Conservation (phyloP, 1,140 invertebrate species). For the Drosophila teissieri region DNA sequence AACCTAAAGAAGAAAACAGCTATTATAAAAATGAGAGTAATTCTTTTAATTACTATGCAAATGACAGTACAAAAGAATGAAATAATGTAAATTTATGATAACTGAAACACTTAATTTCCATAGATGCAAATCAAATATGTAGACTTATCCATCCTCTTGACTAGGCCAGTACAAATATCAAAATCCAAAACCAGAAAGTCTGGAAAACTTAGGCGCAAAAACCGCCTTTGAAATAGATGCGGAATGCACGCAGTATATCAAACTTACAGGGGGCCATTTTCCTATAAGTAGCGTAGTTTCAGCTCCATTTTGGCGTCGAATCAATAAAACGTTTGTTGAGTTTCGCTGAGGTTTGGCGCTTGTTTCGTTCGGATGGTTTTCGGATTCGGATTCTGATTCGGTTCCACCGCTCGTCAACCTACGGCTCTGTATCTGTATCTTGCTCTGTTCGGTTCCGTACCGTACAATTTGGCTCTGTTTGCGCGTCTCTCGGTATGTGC, state of each 20-base stretch:
- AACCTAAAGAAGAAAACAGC: background rate
- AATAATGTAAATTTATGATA: too few relatives aligned
- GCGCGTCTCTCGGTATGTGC: constrained; percentile 38
- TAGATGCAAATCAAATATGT: too few relatives aligned
- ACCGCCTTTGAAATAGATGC: constrained; percentile 14
- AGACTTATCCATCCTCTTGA: background rate
- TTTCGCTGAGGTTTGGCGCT: constrained; percentile 69
- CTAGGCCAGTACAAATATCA: background rate
- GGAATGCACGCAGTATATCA: constrained; percentile 10
- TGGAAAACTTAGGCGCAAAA: constrained; percentile 15
- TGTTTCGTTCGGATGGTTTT: constrained; percentile 67
- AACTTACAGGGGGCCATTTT: constrained; percentile 44
- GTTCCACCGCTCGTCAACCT: constrained; percentile 57
- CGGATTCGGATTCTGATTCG: constrained; percentile 53
- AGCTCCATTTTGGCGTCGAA: constrained; percentile 69
- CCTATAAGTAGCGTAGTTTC: constrained; percentile 64
- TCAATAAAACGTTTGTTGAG: constrained; percentile 77
- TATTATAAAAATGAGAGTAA: background rate
- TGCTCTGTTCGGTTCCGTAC: constrained; percentile 47
- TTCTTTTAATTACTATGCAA: background rate
- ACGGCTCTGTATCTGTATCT: constrained; percentile 65
- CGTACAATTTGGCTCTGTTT: constrained; percentile 33
- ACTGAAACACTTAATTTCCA: too few relatives aligned
- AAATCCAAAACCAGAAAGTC: background rate
- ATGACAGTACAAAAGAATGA: too few relatives aligned